Conservation (phyloP, 2,888 invertebrate species). For the Dasysyrphus tricinctus region DNA sequence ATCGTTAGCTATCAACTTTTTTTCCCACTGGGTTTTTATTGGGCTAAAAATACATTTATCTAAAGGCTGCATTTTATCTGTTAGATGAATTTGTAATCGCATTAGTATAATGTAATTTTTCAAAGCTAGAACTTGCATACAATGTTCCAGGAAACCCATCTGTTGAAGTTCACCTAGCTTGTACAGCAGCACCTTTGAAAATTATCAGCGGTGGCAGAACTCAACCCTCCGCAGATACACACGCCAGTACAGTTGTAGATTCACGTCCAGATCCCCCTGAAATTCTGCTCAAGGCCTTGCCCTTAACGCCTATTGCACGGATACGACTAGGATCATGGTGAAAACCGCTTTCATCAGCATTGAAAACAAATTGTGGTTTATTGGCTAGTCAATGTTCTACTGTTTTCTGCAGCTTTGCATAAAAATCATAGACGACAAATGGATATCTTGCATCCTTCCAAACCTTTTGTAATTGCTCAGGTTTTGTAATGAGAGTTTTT, state of each 20-base stretch:
- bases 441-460: conserved; percentile 31
- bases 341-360: conserved; percentile 20
- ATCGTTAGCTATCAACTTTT: no score
- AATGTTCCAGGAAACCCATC: not conserved
- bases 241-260: not conserved
- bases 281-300: conserved; percentile 1
- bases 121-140: conserved; percentile 6
- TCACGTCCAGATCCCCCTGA: conserved; percentile 1
- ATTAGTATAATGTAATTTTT: conserved; percentile 32
- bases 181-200: no score
- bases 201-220: no score
- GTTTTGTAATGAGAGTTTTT: conserved; percentile 20
- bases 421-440: conserved; percentile 38
- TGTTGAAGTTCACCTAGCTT: no score
- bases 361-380: conserved; percentile 35
- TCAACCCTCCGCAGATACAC: not conserved
- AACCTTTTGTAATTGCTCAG: conserved; percentile 28
- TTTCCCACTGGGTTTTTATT: not conserved
- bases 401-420: conserved; percentile 30
- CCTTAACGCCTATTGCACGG: not conserved
- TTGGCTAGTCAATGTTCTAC: not conserved
- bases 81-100: conserved; percentile 23
- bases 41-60: not conserved
- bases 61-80: conserved; percentile 34
- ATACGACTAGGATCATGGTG: not conserved